These are phyloP conservation scores for Parazoanthus darwini DNA, from an alignment of 92 coral and sea anemone genomes.

Conservation along the genomic window DNA sequence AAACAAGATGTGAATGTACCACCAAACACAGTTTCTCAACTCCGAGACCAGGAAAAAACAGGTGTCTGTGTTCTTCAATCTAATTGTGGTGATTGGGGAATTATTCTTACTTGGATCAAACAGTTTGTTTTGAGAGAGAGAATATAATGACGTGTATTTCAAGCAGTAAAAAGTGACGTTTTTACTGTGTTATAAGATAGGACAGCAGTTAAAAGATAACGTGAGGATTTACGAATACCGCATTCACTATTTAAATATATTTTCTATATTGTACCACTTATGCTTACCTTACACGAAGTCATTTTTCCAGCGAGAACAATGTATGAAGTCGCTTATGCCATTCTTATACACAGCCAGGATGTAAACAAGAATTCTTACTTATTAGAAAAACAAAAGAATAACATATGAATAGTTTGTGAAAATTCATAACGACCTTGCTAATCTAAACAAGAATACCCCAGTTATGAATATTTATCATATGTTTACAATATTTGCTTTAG, in stretches of 20 bases:
- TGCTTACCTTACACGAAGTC: background rate
- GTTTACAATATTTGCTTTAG: background rate
- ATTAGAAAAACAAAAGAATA: background rate
- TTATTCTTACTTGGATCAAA: background rate
- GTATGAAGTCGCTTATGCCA: background rate
- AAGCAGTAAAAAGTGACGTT: background rate
- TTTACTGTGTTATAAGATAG: background rate
- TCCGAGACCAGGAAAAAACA: background rate
- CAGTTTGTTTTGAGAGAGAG: background rate
- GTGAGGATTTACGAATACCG: too few relatives aligned
- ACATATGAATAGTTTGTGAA: background rate
- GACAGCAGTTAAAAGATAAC: background rate
- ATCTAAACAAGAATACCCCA: background rate
- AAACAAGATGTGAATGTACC: background rate
- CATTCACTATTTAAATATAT: too few relatives aligned
- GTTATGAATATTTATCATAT: conserved; percentile 14
- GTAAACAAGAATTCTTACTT: background rate
- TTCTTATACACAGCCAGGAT: background rate
- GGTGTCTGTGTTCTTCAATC: background rate
- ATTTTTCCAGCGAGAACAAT: background rate
- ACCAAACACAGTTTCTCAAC: background rate
- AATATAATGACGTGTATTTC: background rate
- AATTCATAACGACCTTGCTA: background rate
- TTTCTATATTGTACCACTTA: background rate
- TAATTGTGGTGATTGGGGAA: background rate